Percentiles rank a stretch among this genome's conserved stretches.
phyloP scores from a whole-genome alignment of 2,888 invertebrate species.

The Hypomecis punctinalis region DNA sequence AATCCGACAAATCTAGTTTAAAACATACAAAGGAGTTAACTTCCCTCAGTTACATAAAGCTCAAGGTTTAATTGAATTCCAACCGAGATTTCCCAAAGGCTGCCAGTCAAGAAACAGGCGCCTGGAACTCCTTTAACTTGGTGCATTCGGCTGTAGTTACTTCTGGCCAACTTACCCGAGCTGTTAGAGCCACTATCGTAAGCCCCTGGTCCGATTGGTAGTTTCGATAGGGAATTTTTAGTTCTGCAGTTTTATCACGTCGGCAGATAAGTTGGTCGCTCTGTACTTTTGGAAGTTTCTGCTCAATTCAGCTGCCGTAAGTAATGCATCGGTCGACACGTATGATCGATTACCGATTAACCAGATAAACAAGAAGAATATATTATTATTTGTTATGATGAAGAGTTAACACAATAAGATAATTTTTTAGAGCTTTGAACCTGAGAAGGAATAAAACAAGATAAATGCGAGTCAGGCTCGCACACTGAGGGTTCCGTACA shows the following conservation, averaged over 20 bases:
- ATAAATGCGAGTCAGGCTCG: no score
- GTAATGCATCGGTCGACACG: no score
- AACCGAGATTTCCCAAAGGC: conserved; percentile 24
- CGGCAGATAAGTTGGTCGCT: background rate
- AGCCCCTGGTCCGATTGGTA: background rate
- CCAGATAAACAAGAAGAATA: no score
- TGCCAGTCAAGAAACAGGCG: conserved; percentile 15
- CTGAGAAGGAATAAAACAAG: no score
- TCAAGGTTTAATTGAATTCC: conserved; percentile 27
- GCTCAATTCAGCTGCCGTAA: conserved; percentile 1
- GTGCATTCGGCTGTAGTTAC: conserved; percentile 6
- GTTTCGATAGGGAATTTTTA: background rate
- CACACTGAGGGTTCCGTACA: no score
- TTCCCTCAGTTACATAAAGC: background rate
- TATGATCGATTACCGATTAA: no score
- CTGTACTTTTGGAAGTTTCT: conserved; percentile 10
- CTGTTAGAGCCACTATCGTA: background rate
- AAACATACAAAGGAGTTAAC: background rate
- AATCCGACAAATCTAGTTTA: no score
- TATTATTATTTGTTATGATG: no score
- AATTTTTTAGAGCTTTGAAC: no score
- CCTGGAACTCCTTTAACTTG: conserved; percentile 15
- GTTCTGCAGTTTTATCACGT: background rate
- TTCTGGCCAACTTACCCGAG: background rate
- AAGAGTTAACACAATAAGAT: no score